These are phyloP conservation scores for Cataglyphis cursor DNA, from an alignment of 2,888 invertebrate genomes.

Conservation along the genomic window DNA sequence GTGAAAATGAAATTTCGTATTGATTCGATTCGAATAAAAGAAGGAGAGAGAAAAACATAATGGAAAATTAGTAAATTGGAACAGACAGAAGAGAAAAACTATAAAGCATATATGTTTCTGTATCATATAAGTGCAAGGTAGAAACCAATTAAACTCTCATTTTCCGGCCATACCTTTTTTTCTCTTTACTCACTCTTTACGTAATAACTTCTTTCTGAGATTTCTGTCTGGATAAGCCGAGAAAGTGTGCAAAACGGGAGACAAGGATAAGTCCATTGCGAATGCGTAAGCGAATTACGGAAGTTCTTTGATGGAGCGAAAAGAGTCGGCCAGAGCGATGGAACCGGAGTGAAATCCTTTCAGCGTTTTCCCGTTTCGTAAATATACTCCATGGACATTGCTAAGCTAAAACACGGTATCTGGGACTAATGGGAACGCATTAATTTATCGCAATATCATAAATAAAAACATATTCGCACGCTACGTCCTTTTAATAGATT, in stretches of 20 bases:
- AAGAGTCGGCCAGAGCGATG: constrained; percentile 36
- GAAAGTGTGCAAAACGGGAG: constrained; percentile 62
- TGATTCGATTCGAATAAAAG: not conserved
- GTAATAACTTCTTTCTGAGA: constrained; percentile 57
- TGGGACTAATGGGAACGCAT: constrained; percentile 60
- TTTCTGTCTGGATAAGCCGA: constrained; percentile 55
- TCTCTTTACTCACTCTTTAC: constrained; percentile 48
- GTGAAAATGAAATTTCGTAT: not conserved
- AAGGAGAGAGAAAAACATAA: not conserved
- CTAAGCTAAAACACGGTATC: constrained; percentile 54
- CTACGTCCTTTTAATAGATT: constrained; percentile 20
- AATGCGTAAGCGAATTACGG: constrained; percentile 82
- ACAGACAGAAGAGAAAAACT: not conserved
- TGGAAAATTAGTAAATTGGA: constrained; percentile 25
- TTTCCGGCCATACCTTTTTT: constrained; percentile 21
- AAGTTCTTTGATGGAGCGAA: constrained; percentile 75
- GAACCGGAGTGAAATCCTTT: constrained; percentile 57
- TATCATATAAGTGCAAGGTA: constrained; percentile 18
- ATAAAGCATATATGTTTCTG: not conserved
- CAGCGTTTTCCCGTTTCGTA: constrained; percentile 45
- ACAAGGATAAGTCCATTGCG: constrained; percentile 76
- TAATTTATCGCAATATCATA: constrained; percentile 58
- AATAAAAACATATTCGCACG: constrained; percentile 13
- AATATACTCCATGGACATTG: constrained; percentile 39
- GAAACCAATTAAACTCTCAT: constrained; percentile 68